Base-by-base conservation (phyloP, 2,113 vertebrate species). In the Tylochromis polylepis region DNA sequence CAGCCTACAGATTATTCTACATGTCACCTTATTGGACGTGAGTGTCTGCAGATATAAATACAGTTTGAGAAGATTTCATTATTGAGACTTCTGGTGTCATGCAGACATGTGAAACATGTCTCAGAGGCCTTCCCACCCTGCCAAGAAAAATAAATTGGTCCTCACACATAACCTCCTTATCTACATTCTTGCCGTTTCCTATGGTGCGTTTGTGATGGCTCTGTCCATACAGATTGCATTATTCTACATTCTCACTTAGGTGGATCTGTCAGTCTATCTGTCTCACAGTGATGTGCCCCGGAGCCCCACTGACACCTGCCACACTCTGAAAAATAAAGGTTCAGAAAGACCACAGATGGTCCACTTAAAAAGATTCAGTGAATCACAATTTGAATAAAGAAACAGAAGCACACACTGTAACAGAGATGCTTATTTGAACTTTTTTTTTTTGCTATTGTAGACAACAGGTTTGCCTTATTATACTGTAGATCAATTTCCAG, bases 111-210 rank as follows among this genome's bases (percentile, higher is more conserved):
- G 86, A 87, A 49, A 70, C 3, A 55, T 11, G 88, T 91, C 89
- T 89, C 89, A 2, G 85, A 87, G 87, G 88, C 18, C 80, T 85
- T 90, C 83, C 85, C 88, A 89, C 92, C 89, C 88, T 91, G 92
- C 89, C 88, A 86, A 22, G 86, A 83, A 41, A 89, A 94, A 94
- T 91, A 93, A 93, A 93, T 92, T 93, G 92, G 84, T 89, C 91
- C 87, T 91, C 62, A 43, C 90, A 91, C 84, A 55, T 91, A 88
- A 93, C 91, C 84, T 93, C 75, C 84, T 88, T 56, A 87, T 92
- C 84, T 91, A 83, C 87, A 90, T 94, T 82, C 81, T 82, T 46
- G 91, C 86, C 24, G 29, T 77, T 82, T 90, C 85, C 85, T 38
- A 62, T 4, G 77, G 86, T 51, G 83, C 43, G 2, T 8, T 86